These are phyloP conservation scores for Eufriesea mexicana DNA, from an alignment of 1,140 invertebrate species.

Conservation along the genomic window DNA sequence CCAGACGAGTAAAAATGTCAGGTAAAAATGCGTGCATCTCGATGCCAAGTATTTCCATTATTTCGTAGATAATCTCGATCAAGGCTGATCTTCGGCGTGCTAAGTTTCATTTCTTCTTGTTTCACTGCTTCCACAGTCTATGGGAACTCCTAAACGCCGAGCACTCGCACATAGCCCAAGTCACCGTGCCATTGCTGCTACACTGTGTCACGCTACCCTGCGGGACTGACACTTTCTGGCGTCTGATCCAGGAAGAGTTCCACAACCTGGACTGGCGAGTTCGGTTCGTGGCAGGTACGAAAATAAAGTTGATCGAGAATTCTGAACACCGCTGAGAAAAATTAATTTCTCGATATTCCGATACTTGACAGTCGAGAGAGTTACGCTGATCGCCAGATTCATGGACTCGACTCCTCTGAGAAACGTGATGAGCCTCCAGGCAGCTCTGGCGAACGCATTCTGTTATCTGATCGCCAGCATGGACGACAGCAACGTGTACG, in stretches of 20 bases:
- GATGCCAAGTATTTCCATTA: background rate
- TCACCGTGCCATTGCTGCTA: conserved; percentile 94
- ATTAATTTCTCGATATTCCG: background rate
- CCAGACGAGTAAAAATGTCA: background rate
- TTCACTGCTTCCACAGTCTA: conserved; percentile 87
- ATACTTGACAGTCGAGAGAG: conserved; percentile 90
- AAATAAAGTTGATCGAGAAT: background rate
- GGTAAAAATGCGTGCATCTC: background rate
- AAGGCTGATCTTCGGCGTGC: too few relatives aligned
- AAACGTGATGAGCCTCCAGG: conserved; percentile 92
- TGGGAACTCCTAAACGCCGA: conserved; percentile 97
- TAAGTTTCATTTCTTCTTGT: background rate
- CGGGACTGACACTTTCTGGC: conserved; percentile 97
- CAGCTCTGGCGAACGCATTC: conserved; percentile 97
- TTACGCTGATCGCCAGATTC: conserved; percentile 95
- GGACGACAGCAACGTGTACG: conserved; percentile 97
- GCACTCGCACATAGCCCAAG: conserved; percentile 95
- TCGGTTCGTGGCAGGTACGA: conserved; percentile 92
- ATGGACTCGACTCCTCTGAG: conserved; percentile 94
- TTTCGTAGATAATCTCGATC: too few relatives aligned
- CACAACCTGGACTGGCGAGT: conserved; percentile 94
- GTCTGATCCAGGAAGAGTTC: conserved; percentile 96
- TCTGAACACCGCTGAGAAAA: too few relatives aligned
- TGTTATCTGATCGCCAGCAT: conserved; percentile 97
- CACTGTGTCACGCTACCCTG: conserved; percentile 96